These are phyloP conservation scores for Carassius carassius DNA, from an alignment of 2,113 vertebrate genomes.

Conservation along the genomic window DNA sequence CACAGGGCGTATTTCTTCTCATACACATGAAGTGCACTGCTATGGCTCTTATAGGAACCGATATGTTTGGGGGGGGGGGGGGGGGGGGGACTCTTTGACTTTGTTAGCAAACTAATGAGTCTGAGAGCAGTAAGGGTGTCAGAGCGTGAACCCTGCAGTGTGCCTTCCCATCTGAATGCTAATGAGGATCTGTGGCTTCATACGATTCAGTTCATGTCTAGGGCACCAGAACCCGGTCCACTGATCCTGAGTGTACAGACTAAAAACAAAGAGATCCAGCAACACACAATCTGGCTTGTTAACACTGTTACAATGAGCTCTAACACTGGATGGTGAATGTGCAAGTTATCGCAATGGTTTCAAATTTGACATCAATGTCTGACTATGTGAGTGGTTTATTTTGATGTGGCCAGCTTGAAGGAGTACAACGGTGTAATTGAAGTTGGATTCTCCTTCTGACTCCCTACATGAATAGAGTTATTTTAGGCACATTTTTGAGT, in stretches of 20 bases:
- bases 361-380: not conserved
- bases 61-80: too few relatives aligned
- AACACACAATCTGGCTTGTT: not conserved
- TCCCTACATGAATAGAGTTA: not conserved
- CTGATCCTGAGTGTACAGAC: not conserved
- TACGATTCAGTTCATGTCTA: constrained; percentile 7
- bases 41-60: not conserved
- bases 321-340: not conserved
- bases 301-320: not conserved
- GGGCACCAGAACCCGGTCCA: not conserved
- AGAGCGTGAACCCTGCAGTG: constrained; percentile 6
- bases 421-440: not conserved
- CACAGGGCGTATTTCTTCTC: not conserved
- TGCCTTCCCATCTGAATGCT: constrained; percentile 55
- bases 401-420: constrained; percentile 59
- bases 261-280: not conserved
- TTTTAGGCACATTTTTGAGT: not conserved
- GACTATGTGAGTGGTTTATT: constrained; percentile 58
- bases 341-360: not conserved
- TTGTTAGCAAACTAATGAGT: constrained; percentile 44
- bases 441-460: not conserved
- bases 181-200: constrained; percentile 61
- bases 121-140: constrained; percentile 14
- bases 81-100: too few relatives aligned
- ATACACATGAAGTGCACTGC: not conserved